phyloP scores from a whole-genome alignment of 2,888 invertebrate genomes.

The Craniophora ligustri region DNA sequence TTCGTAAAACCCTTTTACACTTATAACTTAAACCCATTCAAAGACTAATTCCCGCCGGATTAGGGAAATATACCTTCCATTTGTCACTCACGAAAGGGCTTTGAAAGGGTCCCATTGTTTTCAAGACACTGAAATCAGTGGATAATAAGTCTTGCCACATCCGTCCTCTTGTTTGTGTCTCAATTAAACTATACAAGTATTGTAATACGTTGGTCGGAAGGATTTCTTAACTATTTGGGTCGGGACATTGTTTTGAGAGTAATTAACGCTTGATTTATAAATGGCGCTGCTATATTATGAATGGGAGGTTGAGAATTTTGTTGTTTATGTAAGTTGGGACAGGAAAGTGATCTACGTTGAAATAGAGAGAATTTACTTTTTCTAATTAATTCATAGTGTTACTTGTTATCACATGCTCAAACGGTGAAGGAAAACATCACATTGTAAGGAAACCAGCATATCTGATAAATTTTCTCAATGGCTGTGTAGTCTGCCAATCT shows the following conservation, averaged over 20 bases:
- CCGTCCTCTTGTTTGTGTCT: slow-evolving; percentile 42
- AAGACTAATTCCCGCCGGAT: slow-evolving; percentile 68
- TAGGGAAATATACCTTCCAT: slow-evolving; percentile 80
- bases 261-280: slow-evolving; percentile 41
- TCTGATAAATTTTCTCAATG: too few species aligned
- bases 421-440: too few species aligned
- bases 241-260: slow-evolving; percentile 32
- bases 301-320: slow-evolving; percentile 16
- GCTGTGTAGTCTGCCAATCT: too few species aligned
- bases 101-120: slow-evolving; percentile 77
- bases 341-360: too few species aligned
- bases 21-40: slow-evolving; percentile 35
- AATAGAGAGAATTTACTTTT: too few species aligned
- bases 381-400: too few species aligned
- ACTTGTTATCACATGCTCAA: too few species aligned
- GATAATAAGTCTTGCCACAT: slow-evolving; percentile 45
- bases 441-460: too few species aligned
- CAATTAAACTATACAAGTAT: slow-evolving; percentile 53
- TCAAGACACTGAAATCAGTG: slow-evolving; percentile 71
- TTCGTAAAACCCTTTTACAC: slow-evolving; percentile 27
- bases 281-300: not conserved
- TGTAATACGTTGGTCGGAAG: slow-evolving; percentile 47
- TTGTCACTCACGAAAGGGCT: slow-evolving; percentile 82
- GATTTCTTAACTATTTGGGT: slow-evolving; percentile 41
- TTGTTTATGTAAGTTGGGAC: not conserved